Conservation (phyloP, 2,888 invertebrate species). For the Tiliacea aurago region DNA sequence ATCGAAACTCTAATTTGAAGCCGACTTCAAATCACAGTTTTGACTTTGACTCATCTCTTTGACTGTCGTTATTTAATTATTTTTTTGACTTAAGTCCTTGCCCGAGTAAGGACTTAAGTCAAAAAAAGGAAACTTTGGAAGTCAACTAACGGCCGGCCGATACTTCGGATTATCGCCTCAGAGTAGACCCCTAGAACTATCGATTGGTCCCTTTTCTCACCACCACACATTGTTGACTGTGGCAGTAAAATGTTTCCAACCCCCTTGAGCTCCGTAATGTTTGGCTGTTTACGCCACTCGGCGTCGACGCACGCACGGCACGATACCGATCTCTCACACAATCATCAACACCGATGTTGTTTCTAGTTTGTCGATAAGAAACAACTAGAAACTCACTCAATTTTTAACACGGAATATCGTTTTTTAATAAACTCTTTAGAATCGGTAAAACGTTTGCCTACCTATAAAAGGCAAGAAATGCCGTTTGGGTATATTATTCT, state of each 20-base stretch:
- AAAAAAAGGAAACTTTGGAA: too few species aligned
- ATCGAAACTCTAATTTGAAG: too few species aligned
- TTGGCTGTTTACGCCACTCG: slow-evolving; percentile 82
- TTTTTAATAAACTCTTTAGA: slow-evolving; percentile 14
- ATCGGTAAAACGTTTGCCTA: slow-evolving; percentile 12
- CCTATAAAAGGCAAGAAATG: not conserved
- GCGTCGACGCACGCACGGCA: slow-evolving; percentile 70
- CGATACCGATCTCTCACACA: slow-evolving; percentile 75
- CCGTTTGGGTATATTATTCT: not conserved
- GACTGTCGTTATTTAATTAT: too few species aligned
- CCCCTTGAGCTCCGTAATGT: slow-evolving; percentile 70
- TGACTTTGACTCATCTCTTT: too few species aligned
- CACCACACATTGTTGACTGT: not conserved
- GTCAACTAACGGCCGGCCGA: too few species aligned
- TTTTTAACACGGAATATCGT: slow-evolving; percentile 40
- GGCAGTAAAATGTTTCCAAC: slow-evolving; percentile 64
- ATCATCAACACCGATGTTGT: slow-evolving; percentile 69
- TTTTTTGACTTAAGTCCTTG: too few species aligned
- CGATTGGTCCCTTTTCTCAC: not conserved
- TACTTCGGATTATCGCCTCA: too few species aligned
- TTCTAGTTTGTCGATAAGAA: slow-evolving; percentile 63
- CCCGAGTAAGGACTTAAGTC: too few species aligned
- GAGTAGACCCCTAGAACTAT: too few species aligned
- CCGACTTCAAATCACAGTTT: too few species aligned
- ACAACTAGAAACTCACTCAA: slow-evolving; percentile 35